phyloP scores from a whole-genome alignment of 2,797 vertebrate species.

The Acanthopagrus latus region DNA sequence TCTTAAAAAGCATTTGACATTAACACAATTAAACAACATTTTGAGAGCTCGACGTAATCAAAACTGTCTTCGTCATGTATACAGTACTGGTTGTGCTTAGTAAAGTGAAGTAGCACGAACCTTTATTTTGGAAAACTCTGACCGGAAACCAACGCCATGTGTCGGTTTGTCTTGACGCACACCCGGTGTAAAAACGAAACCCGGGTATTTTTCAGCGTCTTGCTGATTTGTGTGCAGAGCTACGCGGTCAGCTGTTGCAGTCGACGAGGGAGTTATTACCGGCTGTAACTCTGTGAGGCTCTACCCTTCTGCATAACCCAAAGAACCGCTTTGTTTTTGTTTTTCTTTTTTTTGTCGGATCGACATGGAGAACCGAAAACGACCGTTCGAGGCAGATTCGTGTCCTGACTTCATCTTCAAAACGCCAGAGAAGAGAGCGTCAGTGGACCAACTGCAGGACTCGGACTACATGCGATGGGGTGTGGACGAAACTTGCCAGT shows the following conservation, averaged over 20 bases:
- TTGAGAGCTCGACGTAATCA: not conserved
- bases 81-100: not conserved
- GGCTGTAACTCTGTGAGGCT: rapidly evolving
- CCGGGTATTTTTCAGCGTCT: constrained; percentile 46
- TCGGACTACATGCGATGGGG: constrained; percentile 75
- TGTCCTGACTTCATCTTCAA: constrained; percentile 4
- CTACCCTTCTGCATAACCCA: rapidly evolving
- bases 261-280: not conserved
- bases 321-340: not conserved
- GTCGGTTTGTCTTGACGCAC: rapidly evolving
- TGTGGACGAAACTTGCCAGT: constrained; percentile 75
- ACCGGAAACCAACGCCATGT: constrained; percentile 2
- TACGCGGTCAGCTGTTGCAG: constrained; percentile 1
- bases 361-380: constrained; percentile 77
- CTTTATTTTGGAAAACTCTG: constrained; percentile 39
- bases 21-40: not conserved
- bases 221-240: rapidly evolving
- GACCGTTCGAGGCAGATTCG: constrained; percentile 7
- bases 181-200: constrained; percentile 24
- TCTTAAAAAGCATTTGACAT: not conserved
- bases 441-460: not conserved
- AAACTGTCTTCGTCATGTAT: not conserved
- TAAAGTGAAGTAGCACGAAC: rapidly evolving
- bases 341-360: not conserved
- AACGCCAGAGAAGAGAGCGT: constrained; percentile 76